Percentiles rank a stretch among this genome's conserved stretches.
These are phyloP conservation scores for Fistularia tabacaria DNA, from an alignment of 2,797 vertebrate species.

Conservation along the genomic window DNA sequence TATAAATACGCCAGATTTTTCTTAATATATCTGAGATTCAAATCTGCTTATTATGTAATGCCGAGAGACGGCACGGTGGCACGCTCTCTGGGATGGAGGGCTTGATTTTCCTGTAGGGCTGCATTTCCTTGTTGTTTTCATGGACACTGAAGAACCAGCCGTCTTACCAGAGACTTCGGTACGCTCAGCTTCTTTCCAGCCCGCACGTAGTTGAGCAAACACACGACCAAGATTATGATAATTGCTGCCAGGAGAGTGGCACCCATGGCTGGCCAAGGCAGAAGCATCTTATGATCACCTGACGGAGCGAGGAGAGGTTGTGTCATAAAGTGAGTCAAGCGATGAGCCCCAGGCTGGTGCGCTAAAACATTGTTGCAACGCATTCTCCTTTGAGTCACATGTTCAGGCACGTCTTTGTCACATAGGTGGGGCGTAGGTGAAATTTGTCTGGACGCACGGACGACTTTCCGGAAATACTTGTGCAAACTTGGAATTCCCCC, in stretches of 20 bases:
- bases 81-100: not conserved
- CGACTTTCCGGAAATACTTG: too few relatives aligned
- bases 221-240: not conserved
- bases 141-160: not conserved
- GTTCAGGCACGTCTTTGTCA: too few relatives aligned
- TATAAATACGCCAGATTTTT: too few relatives aligned
- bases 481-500: too few relatives aligned
- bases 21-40: too few relatives aligned
- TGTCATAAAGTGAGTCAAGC: not conserved
- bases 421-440: too few relatives aligned
- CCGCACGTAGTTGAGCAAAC: constrained; percentile 37
- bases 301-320: constrained; percentile 4
- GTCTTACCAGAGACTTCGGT: constrained; percentile 57
- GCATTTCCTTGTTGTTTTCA: constrained; percentile 25
- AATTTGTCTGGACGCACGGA: too few relatives aligned
- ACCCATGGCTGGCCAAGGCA: constrained; percentile 29
- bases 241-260: constrained; percentile 20
- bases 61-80: not conserved
- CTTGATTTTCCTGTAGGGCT: constrained; percentile 20
- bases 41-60: not conserved
- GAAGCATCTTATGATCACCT: constrained; percentile 25
- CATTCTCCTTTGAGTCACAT: too few relatives aligned
- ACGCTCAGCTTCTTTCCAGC: constrained; percentile 21
- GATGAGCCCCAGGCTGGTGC: not conserved
- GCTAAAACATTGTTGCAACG: too few relatives aligned